A percentile compares a stretch with the other conserved stretches of the same genome.
Evolutionary conservation across 2,888 invertebrate genomes (phyloP).

Genomic region (Branchinecta sandiegonensis): DNA sequence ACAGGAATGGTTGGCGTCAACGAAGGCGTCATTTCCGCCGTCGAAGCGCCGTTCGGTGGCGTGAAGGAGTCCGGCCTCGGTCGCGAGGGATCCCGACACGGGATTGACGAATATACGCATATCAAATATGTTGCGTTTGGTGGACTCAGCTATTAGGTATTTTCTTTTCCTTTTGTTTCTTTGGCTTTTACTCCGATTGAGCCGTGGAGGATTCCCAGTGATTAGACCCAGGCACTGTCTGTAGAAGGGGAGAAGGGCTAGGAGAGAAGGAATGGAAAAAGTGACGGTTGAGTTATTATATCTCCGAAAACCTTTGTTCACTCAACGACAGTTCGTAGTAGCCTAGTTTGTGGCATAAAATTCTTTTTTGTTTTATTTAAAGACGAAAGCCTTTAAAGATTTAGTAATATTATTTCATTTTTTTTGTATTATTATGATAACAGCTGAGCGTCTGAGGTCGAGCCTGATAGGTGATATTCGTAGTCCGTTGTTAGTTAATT

Average conservation of each 20-base stretch:
- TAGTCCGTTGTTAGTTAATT: no score
- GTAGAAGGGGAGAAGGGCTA: background rate
- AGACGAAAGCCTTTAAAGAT: no score
- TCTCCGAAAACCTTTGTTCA: no score
- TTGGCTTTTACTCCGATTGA: background rate
- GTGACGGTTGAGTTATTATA: no score
- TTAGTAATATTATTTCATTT: no score
- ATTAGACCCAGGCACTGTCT: background rate
- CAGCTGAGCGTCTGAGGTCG: no score
- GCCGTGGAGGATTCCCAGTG: background rate
- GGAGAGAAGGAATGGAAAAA: no score
- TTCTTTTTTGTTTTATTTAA: no score
- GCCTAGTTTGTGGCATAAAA: no score
- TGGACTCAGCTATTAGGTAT: constrained; percentile 20
- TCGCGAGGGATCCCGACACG: constrained; percentile 80
- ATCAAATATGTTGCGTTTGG: constrained; percentile 79
- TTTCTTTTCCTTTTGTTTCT: background rate
- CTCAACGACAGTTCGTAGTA: no score
- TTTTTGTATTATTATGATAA: no score
- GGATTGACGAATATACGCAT: constrained; percentile 78
- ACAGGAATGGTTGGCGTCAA: constrained; percentile 96
- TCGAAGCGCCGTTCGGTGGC: constrained; percentile 93
- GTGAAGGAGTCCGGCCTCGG: constrained; percentile 93
- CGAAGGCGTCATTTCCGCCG: constrained; percentile 77
- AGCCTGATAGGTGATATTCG: no score